Percentiles rank a stretch among this genome's conserved stretches.
These are phyloP conservation scores for Drosophila yooni DNA, from an alignment of 2,888 invertebrate genomes.

Conservation along the genomic window DNA sequence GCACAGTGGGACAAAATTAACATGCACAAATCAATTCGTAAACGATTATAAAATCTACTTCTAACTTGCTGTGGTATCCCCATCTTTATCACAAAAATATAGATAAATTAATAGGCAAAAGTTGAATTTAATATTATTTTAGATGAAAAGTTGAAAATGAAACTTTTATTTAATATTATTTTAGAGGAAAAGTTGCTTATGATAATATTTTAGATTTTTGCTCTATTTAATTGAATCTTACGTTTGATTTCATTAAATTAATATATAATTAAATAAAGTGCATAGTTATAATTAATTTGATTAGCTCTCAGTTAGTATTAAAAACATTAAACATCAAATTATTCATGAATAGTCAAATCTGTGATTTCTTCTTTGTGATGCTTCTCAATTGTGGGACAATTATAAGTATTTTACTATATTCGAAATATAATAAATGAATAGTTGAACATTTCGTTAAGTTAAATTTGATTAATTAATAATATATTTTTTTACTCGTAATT, in stretches of 20 bases:
- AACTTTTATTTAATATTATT: background rate
- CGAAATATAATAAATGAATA: background rate
- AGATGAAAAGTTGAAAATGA: too few relatives aligned
- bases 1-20: constrained; percentile 59
- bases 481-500: background rate
- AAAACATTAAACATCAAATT: too few relatives aligned
- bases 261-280: background rate
- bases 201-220: background rate
- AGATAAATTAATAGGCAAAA: background rate
- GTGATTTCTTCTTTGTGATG: too few relatives aligned
- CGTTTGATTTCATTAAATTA: background rate
- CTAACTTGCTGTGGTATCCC: background rate
- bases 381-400: rapidly evolving
- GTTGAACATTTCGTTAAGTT: background rate
- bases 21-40: constrained; percentile 1
- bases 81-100: background rate
- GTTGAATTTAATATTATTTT: background rate
- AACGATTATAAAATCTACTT: background rate
- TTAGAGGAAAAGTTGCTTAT: background rate
- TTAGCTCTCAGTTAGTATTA: background rate
- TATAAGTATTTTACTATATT: background rate
- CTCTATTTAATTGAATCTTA: background rate
- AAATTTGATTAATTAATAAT: background rate
- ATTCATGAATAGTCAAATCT: background rate
- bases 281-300: background rate